A percentile compares a stretch with the other conserved stretches of the same genome.
These are phyloP conservation scores for Bemisia tabaci DNA, from an alignment of 1,140 invertebrate species.

Conservation along the genomic window DNA sequence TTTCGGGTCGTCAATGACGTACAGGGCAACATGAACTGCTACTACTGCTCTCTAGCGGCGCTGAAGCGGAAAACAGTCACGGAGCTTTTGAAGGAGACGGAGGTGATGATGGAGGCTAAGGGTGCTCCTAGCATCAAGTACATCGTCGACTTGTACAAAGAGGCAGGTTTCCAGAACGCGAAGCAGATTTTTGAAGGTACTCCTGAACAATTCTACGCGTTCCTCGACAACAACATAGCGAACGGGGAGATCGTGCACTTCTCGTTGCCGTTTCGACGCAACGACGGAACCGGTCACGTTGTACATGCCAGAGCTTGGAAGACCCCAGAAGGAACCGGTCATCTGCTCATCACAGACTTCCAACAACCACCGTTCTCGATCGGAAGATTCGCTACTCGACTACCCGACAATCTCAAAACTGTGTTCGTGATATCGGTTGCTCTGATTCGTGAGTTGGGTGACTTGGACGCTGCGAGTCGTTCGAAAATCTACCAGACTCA, in stretches of 20 bases:
- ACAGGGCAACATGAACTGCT: conserved; percentile 7
- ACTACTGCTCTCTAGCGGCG: conserved; percentile 7
- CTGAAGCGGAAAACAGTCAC: conserved; percentile 4
- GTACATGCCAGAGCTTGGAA: conserved; percentile 6
- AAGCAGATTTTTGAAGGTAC: conserved; percentile 6
- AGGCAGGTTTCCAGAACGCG: not conserved
- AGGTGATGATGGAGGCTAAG: not conserved
- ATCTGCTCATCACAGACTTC: conserved; percentile 1
- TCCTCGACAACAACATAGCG: conserved; percentile 4
- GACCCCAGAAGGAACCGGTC: not conserved
- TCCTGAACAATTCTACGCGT: not conserved
- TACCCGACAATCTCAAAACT: conserved; percentile 1
- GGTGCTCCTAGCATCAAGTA: not conserved
- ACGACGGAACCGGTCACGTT: conserved; percentile 6
- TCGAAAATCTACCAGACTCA: not conserved
- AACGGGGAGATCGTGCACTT: not conserved
- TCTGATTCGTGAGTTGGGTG: not conserved
- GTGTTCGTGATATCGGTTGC: not conserved
- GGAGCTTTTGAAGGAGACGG: not conserved
- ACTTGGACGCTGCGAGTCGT: not conserved
- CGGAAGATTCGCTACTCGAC: conserved; percentile 4
- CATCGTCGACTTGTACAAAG: not conserved
- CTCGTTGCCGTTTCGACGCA: conserved; percentile 1
- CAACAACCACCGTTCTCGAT: not conserved
- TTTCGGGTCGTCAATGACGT: conserved; percentile 10